Evolutionary conservation across 2,888 invertebrate species (phyloP).

Genomic region (Apotomis betuletana): DNA sequence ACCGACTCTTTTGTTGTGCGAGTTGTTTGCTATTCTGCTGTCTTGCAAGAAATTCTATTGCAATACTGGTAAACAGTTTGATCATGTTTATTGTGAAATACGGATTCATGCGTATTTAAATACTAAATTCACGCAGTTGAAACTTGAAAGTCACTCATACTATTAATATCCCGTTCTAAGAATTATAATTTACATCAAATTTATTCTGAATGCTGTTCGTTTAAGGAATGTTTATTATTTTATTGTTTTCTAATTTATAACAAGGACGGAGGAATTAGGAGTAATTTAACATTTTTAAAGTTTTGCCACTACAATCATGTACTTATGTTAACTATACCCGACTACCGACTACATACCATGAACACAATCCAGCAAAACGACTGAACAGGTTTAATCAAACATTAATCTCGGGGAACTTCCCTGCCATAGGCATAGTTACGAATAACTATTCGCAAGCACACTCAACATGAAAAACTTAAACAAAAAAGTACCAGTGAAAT

Average conservation of each 20-base stretch:
- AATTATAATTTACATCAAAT: too few relatives aligned
- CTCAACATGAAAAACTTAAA: conserved; percentile 1
- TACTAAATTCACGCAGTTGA: too few relatives aligned
- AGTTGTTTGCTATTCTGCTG: conserved; percentile 7
- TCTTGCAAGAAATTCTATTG: conserved; percentile 14
- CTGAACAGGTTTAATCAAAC: too few relatives aligned
- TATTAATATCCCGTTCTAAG: too few relatives aligned
- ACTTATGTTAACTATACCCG: background rate
- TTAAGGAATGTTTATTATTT: too few relatives aligned
- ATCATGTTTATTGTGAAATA: conserved; percentile 26
- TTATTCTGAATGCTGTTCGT: too few relatives aligned
- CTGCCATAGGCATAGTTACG: background rate
- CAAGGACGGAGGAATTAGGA: too few relatives aligned
- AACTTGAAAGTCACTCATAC: too few relatives aligned
- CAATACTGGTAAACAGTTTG: conserved; percentile 3
- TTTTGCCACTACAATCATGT: too few relatives aligned
- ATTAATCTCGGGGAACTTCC: background rate
- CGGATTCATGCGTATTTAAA: background rate
- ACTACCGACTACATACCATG: background rate
- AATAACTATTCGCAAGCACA: conserved; percentile 13
- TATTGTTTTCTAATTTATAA: too few relatives aligned
- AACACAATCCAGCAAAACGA: too few relatives aligned
- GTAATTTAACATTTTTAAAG: too few relatives aligned
- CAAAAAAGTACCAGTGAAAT: conserved; percentile 13
- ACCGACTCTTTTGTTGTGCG: conserved; percentile 12